These are phyloP conservation scores for Gastrophryne carolinensis DNA, from an alignment of 2,797 vertebrate species.

Conservation along the genomic window DNA sequence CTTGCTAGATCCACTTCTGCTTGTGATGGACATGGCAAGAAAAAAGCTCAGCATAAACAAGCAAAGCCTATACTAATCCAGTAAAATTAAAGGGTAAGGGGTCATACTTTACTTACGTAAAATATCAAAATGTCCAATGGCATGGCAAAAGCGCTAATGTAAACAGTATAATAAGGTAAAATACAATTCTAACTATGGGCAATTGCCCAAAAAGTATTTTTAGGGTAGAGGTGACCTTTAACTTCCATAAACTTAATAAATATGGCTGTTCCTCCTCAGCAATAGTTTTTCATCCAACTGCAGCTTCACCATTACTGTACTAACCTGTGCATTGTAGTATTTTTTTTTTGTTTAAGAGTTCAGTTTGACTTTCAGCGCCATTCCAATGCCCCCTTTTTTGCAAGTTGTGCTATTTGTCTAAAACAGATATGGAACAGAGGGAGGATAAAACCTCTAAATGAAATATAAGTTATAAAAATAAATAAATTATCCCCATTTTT, in stretches of 20 bases:
- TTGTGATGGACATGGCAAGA: too few relatives aligned
- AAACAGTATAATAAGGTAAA: neutral
- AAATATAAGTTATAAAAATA: conserved; percentile 41
- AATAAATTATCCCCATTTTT: conserved; percentile 31
- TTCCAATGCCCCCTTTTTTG: neutral
- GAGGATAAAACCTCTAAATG: conserved; percentile 1
- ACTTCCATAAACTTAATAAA: too few relatives aligned
- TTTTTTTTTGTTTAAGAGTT: neutral
- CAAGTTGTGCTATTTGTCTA: conserved; percentile 20
- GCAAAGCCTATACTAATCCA: too few relatives aligned
- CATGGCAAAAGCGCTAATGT: too few relatives aligned
- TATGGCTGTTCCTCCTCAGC: neutral
- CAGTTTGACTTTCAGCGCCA: neutral
- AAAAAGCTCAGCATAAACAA: too few relatives aligned
- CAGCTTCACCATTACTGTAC: neutral
- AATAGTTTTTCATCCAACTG: neutral
- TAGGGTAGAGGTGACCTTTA: neutral
- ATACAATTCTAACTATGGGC: neutral
- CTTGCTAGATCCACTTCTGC: too few relatives aligned
- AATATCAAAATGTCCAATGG: too few relatives aligned
- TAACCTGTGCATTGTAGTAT: neutral
- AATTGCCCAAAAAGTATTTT: neutral
- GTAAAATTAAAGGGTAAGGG: too few relatives aligned
- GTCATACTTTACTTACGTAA: too few relatives aligned
- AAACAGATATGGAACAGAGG: neutral